These are phyloP conservation scores for Brachionus asplanchnoidis DNA, from an alignment of 1,140 invertebrate genomes.

Conservation along the genomic window DNA sequence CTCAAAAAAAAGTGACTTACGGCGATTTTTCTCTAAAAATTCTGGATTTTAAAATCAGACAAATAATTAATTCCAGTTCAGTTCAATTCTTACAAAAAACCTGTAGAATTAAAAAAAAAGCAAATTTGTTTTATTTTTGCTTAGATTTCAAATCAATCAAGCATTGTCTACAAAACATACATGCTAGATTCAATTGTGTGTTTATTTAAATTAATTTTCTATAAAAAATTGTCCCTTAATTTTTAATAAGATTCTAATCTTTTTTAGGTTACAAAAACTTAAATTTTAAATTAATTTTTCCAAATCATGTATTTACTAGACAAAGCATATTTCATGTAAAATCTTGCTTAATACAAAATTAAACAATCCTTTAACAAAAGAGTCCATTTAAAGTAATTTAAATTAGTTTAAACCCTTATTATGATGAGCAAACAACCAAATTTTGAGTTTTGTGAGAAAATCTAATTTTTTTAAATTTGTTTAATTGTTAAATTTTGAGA, in stretches of 20 bases:
- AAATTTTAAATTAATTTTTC: neutral
- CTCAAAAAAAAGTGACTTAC: no score
- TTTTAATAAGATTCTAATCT: neutral
- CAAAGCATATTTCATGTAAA: neutral
- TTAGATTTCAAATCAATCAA: neutral
- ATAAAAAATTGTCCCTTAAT: neutral
- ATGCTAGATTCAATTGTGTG: neutral
- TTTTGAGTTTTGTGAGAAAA: neutral
- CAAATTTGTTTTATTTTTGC: neutral
- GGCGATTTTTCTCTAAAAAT: no score
- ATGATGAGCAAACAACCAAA: neutral
- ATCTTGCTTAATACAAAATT: neutral
- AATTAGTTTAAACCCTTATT: neutral
- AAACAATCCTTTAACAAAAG: neutral
- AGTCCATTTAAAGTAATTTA: neutral
- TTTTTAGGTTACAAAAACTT: neutral
- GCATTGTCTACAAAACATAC: constrained; percentile 41
- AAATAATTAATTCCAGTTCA: no score
- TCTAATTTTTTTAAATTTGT: neutral
- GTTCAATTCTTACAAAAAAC: no score
- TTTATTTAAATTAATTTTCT: neutral
- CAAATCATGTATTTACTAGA: neutral
- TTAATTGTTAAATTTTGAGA: neutral
- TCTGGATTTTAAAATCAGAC: no score
- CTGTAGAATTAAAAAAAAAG: neutral